phyloP scores from a whole-genome alignment of 2,888 invertebrate species.

The Mylabris sibirica region DNA sequence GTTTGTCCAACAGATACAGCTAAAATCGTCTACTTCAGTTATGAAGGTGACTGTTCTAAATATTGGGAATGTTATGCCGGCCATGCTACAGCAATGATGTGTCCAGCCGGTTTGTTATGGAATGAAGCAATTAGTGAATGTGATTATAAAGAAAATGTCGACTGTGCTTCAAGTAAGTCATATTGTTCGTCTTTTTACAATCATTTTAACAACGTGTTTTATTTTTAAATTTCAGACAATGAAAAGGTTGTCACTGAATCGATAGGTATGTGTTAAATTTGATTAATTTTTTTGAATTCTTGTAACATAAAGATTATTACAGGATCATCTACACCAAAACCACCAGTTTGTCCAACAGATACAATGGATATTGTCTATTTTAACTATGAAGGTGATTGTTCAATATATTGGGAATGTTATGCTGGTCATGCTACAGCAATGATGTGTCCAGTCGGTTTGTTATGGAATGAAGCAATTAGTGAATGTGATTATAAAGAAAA shows the following conservation, averaged over 20 bases:
- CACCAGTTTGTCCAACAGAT: background rate
- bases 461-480: constrained; percentile 20
- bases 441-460: constrained; percentile 13
- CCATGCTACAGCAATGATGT: background rate
- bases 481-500: constrained; percentile 28
- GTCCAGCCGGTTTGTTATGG: constrained; percentile 21
- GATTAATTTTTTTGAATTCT: too few relatives aligned
- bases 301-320: background rate
- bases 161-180: constrained; percentile 13
- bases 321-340: background rate
- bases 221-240: too few relatives aligned
- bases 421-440: constrained; percentile 11
- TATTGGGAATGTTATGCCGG: constrained; percentile 28
- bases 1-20: background rate
- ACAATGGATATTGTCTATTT: background rate
- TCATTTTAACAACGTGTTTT: too few relatives aligned
- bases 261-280: too few relatives aligned
- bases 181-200: too few relatives aligned
- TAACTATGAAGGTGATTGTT: constrained; percentile 19
- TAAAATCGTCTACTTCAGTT: background rate
- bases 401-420: constrained; percentile 28
- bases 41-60: constrained; percentile 22
- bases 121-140: constrained; percentile 22
- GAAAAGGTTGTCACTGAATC: too few relatives aligned
- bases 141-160: constrained; percentile 24